phyloP scores from a whole-genome alignment of 2,113 vertebrate species.

The Raja brachyura region DNA sequence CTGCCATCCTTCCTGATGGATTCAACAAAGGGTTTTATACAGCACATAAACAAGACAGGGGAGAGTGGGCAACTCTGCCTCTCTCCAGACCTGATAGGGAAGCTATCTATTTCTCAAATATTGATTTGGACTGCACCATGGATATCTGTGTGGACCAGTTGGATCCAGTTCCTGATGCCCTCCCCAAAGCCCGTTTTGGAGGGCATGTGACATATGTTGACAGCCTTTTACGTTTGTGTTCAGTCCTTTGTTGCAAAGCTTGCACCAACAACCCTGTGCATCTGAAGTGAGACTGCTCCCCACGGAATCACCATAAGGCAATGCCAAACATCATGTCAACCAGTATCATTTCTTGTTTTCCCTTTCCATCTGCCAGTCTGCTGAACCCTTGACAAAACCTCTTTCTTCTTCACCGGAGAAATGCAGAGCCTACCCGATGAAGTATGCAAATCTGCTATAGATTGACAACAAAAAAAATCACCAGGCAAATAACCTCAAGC shows the following conservation, averaged over 20 bases:
- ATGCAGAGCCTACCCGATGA: conserved; percentile 4
- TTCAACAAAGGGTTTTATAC: too few species aligned
- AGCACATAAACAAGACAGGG: too few species aligned
- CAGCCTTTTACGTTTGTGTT: not conserved
- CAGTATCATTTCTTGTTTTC: not conserved
- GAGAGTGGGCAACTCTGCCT: too few species aligned
- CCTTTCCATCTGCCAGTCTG: not conserved
- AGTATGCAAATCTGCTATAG: conserved; percentile 15
- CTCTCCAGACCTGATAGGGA: too few species aligned
- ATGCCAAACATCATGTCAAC: not conserved
- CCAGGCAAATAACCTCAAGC: conserved; percentile 13
- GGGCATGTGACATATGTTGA: too few species aligned
- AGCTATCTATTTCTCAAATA: too few species aligned
- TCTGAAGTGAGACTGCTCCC: not conserved
- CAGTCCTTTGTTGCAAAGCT: not conserved
- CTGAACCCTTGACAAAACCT: not conserved
- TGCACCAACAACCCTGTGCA: not conserved
- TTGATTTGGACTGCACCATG: too few species aligned
- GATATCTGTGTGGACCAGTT: too few species aligned
- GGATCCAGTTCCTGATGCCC: too few species aligned
- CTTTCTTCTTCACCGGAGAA: not conserved
- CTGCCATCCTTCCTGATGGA: too few species aligned
- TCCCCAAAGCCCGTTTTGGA: too few species aligned
- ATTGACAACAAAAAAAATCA: conserved; percentile 21
- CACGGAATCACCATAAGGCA: not conserved